Conservation (phyloP, 2,113 vertebrate species). For the Verasper variegatus region DNA sequence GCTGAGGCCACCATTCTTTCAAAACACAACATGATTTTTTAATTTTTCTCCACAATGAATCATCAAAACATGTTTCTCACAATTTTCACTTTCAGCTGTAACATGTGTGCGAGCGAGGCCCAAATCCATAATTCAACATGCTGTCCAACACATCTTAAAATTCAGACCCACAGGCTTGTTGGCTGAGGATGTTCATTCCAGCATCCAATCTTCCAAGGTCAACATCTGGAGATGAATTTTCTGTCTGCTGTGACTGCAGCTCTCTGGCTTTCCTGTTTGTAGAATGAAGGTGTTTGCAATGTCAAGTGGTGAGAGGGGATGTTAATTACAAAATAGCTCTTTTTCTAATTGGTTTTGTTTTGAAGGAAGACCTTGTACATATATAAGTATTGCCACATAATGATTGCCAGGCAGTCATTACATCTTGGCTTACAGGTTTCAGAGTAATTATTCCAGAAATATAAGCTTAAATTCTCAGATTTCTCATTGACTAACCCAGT, state of each 20-base stretch:
- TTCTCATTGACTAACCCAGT: background rate
- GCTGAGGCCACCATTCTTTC: background rate
- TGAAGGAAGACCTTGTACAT: background rate
- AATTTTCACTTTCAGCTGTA: conserved; percentile 35
- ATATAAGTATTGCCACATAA: background rate
- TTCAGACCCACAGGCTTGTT: conserved; percentile 23
- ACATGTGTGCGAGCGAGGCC: background rate
- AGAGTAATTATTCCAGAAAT: conserved; percentile 7
- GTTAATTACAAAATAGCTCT: background rate
- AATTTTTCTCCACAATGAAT: no score
- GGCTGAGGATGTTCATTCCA: conserved; percentile 33
- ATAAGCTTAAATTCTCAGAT: background rate
- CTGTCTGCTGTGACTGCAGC: background rate
- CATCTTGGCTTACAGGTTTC: background rate
- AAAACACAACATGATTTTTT: background rate
- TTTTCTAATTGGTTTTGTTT: background rate
- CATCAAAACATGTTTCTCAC: background rate
- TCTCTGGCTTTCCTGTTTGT: background rate
- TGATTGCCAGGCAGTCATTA: background rate
- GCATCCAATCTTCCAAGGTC: conserved; percentile 10
- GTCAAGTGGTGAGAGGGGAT: background rate
- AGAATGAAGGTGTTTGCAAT: background rate
- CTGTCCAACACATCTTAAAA: conserved; percentile 3
- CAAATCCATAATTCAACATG: conserved; percentile 26
- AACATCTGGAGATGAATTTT: background rate